Conservation (phyloP, 1,140 invertebrate species). For the Oryzaephilus surinamensis region DNA sequence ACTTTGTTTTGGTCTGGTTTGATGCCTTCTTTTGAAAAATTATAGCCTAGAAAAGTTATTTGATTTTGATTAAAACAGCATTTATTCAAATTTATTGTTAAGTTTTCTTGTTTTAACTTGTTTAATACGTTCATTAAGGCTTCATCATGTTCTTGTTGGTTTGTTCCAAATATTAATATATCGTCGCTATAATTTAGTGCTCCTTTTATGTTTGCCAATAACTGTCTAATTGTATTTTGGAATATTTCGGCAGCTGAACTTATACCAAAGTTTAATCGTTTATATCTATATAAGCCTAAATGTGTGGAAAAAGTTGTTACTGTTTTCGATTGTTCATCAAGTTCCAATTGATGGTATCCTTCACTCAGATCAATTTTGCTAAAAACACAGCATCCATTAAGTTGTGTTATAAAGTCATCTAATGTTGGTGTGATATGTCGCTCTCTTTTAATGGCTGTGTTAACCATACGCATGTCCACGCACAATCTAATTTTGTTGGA, state of each 20-base stretch:
- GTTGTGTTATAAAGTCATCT: constrained; percentile 23
- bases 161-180: constrained; percentile 28
- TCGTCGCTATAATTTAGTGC: constrained; percentile 32
- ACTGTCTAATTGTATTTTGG: constrained; percentile 30
- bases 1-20: constrained; percentile 29
- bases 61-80: constrained; percentile 21
- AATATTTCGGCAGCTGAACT: constrained; percentile 31
- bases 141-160: constrained; percentile 23
- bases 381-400: too few species aligned
- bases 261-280: constrained; percentile 27
- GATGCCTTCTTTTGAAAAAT: constrained; percentile 31
- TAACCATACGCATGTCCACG: constrained; percentile 32
- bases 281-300: too few species aligned
- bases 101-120: constrained; percentile 17
- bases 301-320: too few species aligned
- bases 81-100: constrained; percentile 24
- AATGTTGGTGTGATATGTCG: constrained; percentile 32
- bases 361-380: too few species aligned
- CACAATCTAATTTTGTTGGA: constrained; percentile 26
- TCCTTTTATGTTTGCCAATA: constrained; percentile 21
- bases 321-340: too few species aligned
- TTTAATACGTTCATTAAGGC: constrained; percentile 20
- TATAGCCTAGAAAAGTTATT: constrained; percentile 31
- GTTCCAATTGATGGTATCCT: too few species aligned
- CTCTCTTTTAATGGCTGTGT: constrained; percentile 29